Conservation (phyloP, 1,140 invertebrate species). For the Drosophila aff. region DNA sequence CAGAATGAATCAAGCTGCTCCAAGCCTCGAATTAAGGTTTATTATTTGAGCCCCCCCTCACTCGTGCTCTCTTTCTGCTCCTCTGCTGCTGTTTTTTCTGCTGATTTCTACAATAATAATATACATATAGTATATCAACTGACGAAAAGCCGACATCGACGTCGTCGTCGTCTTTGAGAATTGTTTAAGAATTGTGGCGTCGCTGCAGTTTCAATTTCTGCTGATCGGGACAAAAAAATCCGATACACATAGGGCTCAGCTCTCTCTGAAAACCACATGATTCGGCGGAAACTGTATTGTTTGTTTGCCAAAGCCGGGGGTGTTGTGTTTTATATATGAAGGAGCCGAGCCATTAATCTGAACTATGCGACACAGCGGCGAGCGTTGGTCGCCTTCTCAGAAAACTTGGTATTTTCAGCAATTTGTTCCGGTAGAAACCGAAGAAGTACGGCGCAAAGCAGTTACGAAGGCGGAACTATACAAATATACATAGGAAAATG, state of each 20-base stretch:
- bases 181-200: conserved; percentile 81
- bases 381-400: conserved; percentile 42
- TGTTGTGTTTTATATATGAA: conserved; percentile 3
- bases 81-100: conserved; percentile 52
- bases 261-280: conserved; percentile 32
- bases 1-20: conserved; percentile 78
- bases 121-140: conserved; percentile 37
- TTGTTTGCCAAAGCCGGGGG: conserved; percentile 52
- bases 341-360: conserved; percentile 19
- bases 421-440: conserved; percentile 75
- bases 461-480: conserved; percentile 32
- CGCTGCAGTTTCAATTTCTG: conserved; percentile 79
- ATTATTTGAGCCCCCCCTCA: conserved; percentile 59
- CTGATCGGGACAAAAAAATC: conserved; percentile 67
- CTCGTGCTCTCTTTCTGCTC: conserved; percentile 3
- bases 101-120: conserved; percentile 76
- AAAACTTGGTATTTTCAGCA: conserved; percentile 60
- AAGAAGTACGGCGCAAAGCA: conserved; percentile 21
- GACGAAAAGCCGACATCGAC: conserved; percentile 55
- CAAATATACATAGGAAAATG: not conserved
- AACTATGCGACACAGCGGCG: conserved; percentile 44
- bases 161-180: conserved; percentile 41
- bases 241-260: conserved; percentile 12
- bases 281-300: conserved; percentile 67
- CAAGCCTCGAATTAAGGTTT: conserved; percentile 80